A percentile compares a stretch with the other conserved stretches of the same genome.
Evolutionary conservation across 2,113 vertebrate species (phyloP).

Genomic region (Pelecanoides urinatrix): DNA sequence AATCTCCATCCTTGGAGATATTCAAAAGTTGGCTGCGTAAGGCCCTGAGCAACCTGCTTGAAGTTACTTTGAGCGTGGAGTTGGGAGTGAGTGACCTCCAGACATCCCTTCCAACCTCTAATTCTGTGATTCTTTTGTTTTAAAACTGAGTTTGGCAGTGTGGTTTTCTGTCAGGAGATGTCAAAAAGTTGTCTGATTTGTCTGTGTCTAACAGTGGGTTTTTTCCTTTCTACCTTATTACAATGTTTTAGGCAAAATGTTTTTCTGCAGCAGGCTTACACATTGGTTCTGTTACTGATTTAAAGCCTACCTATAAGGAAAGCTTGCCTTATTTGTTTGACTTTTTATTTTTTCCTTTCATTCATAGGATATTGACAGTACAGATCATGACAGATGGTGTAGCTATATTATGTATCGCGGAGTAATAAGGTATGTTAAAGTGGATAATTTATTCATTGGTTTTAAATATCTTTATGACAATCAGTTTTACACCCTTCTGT

Average conservation of each 20-base stretch:
- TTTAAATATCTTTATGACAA: not conserved
- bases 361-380: slow-evolving; percentile 73
- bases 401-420: slow-evolving; percentile 79
- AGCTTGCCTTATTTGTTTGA: not conserved
- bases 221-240: not conserved
- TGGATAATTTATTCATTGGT: not conserved
- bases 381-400: slow-evolving; percentile 74
- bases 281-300: not conserved
- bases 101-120: not conserved
- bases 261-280: not conserved
- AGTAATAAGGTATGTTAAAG: slow-evolving; percentile 71
- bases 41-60: not conserved
- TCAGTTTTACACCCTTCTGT: not conserved
- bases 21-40: not conserved
- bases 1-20: not conserved
- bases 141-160: not conserved
- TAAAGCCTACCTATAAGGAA: not conserved
- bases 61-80: not conserved
- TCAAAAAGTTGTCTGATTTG: not conserved
- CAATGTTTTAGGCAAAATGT: not conserved
- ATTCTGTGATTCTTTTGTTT: not conserved
- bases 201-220: not conserved
- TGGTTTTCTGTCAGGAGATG: not conserved
- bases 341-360: not conserved
- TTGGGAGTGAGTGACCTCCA: not conserved